Evolutionary conservation across 2,113 vertebrate species (phyloP), one percentile per base, ranked within the genome.

Genomic region (Amphilophus citrinellus): DNA sequence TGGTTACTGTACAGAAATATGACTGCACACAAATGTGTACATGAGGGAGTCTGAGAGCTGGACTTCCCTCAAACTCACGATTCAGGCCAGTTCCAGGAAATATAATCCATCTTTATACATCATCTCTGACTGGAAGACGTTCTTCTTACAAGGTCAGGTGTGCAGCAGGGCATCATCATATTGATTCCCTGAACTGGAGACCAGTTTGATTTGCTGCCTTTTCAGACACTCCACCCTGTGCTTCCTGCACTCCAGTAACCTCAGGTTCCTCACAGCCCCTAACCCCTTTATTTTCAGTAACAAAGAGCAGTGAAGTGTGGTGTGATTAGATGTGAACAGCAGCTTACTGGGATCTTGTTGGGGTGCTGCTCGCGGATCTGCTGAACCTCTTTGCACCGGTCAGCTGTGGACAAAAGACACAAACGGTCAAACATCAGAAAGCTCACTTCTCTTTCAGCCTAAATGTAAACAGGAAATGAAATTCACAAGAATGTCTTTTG

Each of bases 301-400:
- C 17, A 71, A 53, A 35, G 58, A 24, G 17, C 27, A 39, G 6
- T 20, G 11, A 22, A 7, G n/a, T 62, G 56, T 32, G n/a, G 4
- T 22, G 50, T 6, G 66, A 61, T 76, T 14, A 15, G 7, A 13
- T 18, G 6, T 17, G 4, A 35, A 14, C 6, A 3, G 77, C 8
- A 47, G 94, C 97, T 97, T 93, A 99, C 98, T 6, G 98, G 98
- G 92, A 99, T 99, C 95, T 99, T 99, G 96, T 97, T 99, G 10
- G 98, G 98, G 86, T 99, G 98, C 93, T 99, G 98, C 73, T 99
- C 97, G 3, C 98, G 96, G 94, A 99, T 99, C 95, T 99, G 98
- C 95, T 98, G 97, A 58, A 99, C 98, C 95, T 99, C 98, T 94
- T 98, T 98, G 95, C 97, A 98, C 86, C 98, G 97, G 91, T 99